phyloP scores from a whole-genome alignment of 1,140 invertebrate genomes.

The Saxidomus purpurata region DNA sequence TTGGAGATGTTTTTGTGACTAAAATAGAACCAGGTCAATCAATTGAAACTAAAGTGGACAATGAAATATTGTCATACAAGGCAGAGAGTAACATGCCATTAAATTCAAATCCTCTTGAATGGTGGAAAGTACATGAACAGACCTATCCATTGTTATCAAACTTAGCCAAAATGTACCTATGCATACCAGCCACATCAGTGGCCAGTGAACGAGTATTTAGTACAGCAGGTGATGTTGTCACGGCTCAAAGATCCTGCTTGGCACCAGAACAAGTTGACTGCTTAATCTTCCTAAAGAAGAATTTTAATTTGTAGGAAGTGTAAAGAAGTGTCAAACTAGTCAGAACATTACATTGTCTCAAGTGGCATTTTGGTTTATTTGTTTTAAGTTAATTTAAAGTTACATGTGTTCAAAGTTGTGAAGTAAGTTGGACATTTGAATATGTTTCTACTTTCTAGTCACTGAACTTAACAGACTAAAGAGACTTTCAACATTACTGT shows the following conservation, averaged over 20 bases:
- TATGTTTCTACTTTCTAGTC: too few relatives aligned
- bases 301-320: too few relatives aligned
- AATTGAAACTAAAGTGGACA: neutral
- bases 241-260: slow-evolving; percentile 17
- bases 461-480: too few relatives aligned
- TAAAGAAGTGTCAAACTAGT: too few relatives aligned
- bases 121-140: slow-evolving; percentile 7
- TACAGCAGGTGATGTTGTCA: slow-evolving; percentile 26
- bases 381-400: too few relatives aligned
- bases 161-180: neutral
- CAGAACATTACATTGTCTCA: too few relatives aligned
- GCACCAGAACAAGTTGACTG: slow-evolving; percentile 8
- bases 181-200: slow-evolving; percentile 33
- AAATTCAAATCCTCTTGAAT: neutral
- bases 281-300: slow-evolving; percentile 34
- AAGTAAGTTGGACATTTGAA: too few relatives aligned
- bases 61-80: too few relatives aligned
- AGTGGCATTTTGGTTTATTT: too few relatives aligned
- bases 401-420: too few relatives aligned
- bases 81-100: too few relatives aligned
- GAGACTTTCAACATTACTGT: too few relatives aligned
- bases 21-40: neutral
- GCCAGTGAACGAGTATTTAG: slow-evolving; percentile 42
- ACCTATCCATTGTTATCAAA: slow-evolving; percentile 14
- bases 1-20: slow-evolving; percentile 28